Evolutionary conservation across 2,797 vertebrate species (phyloP).

Genomic region (Poecilia picta): DNA sequence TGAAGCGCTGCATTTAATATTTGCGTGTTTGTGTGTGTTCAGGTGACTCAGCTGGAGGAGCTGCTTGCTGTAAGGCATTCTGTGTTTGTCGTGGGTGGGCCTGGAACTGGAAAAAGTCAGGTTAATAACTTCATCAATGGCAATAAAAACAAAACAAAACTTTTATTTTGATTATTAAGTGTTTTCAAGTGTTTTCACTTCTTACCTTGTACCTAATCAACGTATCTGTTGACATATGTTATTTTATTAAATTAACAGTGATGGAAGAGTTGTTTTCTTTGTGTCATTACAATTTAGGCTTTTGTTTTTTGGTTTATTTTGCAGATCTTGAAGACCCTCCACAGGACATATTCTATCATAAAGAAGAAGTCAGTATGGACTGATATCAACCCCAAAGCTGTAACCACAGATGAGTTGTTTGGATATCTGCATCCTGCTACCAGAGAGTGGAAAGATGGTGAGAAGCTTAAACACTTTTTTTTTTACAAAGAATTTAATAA

Average conservation of each 20-base stretch:
- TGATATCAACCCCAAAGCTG: conserved; percentile 83
- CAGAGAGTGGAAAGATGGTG: conserved; percentile 86
- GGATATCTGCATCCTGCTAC: conserved; percentile 83
- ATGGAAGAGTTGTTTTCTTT: background rate
- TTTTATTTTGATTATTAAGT: background rate
- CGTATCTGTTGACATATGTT: background rate
- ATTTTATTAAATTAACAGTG: background rate
- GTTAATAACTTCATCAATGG: conserved; percentile 48
- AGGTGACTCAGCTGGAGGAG: conserved; percentile 85
- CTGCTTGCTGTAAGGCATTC: conserved; percentile 82
- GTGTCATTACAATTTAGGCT: background rate
- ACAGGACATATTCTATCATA: conserved; percentile 79
- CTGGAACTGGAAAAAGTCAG: conserved; percentile 84
- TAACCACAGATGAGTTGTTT: conserved; percentile 83
- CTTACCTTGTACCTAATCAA: background rate
- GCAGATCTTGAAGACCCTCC: conserved; percentile 82
- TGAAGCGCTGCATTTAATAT: background rate
- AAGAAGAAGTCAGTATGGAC: conserved; percentile 81
- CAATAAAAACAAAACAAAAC: background rate
- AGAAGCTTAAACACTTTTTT: conserved; percentile 18
- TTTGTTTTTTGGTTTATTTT: background rate
- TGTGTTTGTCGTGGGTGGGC: conserved; percentile 82
- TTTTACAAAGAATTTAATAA: conserved; percentile 8
- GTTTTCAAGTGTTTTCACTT: background rate
- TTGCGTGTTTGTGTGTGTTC: conserved; percentile 22